Evolutionary conservation across 1,140 invertebrate genomes (phyloP).

Genomic region (Euura saliciscinereae): DNA sequence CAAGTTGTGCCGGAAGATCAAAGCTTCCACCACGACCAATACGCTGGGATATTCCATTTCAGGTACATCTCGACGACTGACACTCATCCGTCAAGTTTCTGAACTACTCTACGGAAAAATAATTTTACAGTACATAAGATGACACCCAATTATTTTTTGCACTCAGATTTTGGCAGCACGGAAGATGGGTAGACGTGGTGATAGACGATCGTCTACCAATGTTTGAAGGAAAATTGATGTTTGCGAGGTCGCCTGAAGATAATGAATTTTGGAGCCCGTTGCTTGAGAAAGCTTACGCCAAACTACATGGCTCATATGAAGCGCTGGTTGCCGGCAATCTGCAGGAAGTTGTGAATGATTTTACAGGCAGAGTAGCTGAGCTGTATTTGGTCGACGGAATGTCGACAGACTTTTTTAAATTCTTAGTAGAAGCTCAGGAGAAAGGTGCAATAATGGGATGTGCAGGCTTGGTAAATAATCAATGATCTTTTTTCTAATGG

Average conservation of each 20-base stretch:
- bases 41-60: slow-evolving; percentile 94
- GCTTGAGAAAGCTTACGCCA: slow-evolving; percentile 98
- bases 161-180: slow-evolving; percentile 92
- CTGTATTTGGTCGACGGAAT: slow-evolving; percentile 88
- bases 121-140: too few species aligned
- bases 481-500: too few species aligned
- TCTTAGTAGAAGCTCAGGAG: slow-evolving; percentile 91
- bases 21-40: slow-evolving; percentile 80
- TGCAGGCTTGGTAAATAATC: slow-evolving; percentile 56
- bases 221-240: slow-evolving; percentile 85
- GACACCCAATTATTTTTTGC: too few species aligned
- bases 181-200: slow-evolving; percentile 89
- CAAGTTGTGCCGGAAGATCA: slow-evolving; percentile 96
- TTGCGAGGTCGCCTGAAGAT: slow-evolving; percentile 89
- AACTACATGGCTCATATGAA: slow-evolving; percentile 96
- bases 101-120: too few species aligned
- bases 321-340: slow-evolving; percentile 96
- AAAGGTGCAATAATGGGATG: slow-evolving; percentile 96
- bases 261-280: slow-evolving; percentile 98
- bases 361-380: slow-evolving; percentile 96
- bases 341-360: slow-evolving; percentile 98
- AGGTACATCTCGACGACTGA: slow-evolving; percentile 58
- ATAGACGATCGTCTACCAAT: slow-evolving; percentile 96
- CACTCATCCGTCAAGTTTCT: too few species aligned
- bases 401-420: slow-evolving; percentile 89